Evolutionary conservation across 2,888 invertebrate genomes (phyloP).

Genomic region (Eudemis profundana): DNA sequence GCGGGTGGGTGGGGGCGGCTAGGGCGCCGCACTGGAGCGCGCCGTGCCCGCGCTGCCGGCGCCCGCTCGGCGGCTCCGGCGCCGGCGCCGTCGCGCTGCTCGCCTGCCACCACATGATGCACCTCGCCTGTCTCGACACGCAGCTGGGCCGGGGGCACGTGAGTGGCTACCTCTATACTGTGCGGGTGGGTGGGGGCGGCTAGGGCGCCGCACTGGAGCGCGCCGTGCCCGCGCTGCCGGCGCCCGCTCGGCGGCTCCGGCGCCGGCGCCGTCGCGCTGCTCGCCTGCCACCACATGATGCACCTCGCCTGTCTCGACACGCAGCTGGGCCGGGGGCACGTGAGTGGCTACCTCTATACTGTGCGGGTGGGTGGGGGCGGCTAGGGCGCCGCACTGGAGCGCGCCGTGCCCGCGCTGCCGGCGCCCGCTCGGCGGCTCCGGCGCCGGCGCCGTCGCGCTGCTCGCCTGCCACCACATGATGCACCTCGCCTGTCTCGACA

Average conservation of each 20-base stretch:
- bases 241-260: conserved; percentile 87
- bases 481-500: conserved; percentile 92
- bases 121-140: conserved; percentile 91
- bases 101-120: conserved; percentile 92
- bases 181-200: conserved; percentile 41
- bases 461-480: conserved; percentile 91
- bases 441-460: conserved; percentile 89
- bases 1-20: conserved; percentile 41
- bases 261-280: conserved; percentile 89
- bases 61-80: conserved; percentile 88
- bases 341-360: too few relatives aligned
- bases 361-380: conserved; percentile 41
- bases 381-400: background rate
- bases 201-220: conserved; percentile 1
- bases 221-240: conserved; percentile 24
- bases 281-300: conserved; percentile 91
- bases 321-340: conserved; percentile 77
- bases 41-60: conserved; percentile 24
- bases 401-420: conserved; percentile 26
- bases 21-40: conserved; percentile 1
- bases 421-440: conserved; percentile 86
- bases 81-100: conserved; percentile 88
- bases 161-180: too few relatives aligned
- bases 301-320: conserved; percentile 92
- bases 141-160: conserved; percentile 77